Percentiles rank a stretch among this genome's conserved stretches.
phyloP scores from a whole-genome alignment of 2,888 invertebrate species.

The Hypena proboscidalis region DNA sequence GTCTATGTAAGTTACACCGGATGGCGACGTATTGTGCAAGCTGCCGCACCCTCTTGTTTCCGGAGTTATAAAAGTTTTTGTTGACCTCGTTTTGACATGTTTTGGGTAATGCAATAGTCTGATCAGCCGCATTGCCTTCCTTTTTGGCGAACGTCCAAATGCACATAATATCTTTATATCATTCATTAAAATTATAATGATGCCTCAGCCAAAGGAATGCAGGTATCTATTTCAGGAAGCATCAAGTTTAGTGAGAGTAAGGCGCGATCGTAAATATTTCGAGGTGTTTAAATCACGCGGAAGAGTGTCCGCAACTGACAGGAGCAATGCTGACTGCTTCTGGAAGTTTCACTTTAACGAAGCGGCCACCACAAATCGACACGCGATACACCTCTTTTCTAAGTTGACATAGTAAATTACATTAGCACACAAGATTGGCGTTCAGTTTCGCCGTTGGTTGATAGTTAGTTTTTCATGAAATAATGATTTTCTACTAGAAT shows the following conservation, averaged over 20 bases:
- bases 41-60: conserved; percentile 61
- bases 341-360: conserved; percentile 56
- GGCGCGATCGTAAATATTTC: conserved; percentile 37
- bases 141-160: conserved; percentile 34
- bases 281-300: conserved; percentile 50
- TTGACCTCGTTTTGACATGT: conserved; percentile 32
- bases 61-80: conserved; percentile 43
- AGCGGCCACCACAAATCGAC: conserved; percentile 45
- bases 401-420: conserved; percentile 23
- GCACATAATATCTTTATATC: conserved; percentile 30
- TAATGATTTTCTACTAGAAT: conserved; percentile 39
- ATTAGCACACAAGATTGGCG: conserved; percentile 22
- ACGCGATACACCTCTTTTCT: conserved; percentile 47
- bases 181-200: conserved; percentile 30
- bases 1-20: conserved; percentile 52
- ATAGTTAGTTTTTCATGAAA: conserved; percentile 21
- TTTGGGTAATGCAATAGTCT: conserved; percentile 18
- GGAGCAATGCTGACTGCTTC: conserved; percentile 48
- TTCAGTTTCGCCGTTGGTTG: conserved; percentile 29
- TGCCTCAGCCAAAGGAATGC: conserved; percentile 12
- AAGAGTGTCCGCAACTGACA: conserved; percentile 47
- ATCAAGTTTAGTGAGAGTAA: conserved; percentile 47
- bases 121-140: conserved; percentile 12
- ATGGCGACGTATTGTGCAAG: conserved; percentile 64
- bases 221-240: conserved; percentile 33